These are phyloP conservation scores for Dyspetes luteomarginatus DNA, from an alignment of 2,888 invertebrate species.

Conservation along the genomic window DNA sequence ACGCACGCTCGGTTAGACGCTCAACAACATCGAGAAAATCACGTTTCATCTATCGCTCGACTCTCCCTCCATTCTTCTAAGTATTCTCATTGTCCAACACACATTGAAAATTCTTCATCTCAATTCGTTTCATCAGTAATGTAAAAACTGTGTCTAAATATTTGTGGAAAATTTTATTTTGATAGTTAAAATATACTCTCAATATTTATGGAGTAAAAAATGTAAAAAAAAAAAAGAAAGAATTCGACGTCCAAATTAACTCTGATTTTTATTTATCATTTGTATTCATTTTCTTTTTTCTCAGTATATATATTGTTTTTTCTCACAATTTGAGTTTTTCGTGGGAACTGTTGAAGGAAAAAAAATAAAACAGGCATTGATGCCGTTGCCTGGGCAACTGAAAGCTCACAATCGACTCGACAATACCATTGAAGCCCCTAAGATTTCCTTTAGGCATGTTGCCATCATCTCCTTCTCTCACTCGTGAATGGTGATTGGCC, in stretches of 20 bases:
- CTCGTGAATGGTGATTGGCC: constrained; percentile 38
- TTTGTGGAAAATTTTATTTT: constrained; percentile 30
- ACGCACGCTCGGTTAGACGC: constrained; percentile 78
- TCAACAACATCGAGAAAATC: constrained; percentile 55
- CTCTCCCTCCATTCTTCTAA: constrained; percentile 15
- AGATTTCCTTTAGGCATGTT: constrained; percentile 8
- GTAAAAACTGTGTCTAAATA: constrained; percentile 65
- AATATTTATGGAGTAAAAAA: no score
- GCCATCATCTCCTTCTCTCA: not conserved
- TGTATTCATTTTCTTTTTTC: no score
- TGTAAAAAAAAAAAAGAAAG: no score
- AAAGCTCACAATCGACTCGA: constrained; percentile 21
- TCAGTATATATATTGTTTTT: no score
- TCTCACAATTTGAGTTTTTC: no score
- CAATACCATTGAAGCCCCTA: constrained; percentile 15
- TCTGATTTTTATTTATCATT: no score
- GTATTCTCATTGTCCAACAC: constrained; percentile 21
- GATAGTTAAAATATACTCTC: no score
- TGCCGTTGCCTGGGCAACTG: constrained; percentile 47
- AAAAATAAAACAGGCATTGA: no score
- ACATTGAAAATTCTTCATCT: not conserved
- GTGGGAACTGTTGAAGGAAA: no score
- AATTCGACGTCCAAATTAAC: no score
- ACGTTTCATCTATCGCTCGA: constrained; percentile 53
- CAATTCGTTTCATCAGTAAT: constrained; percentile 16